A percentile compares a stretch with the other conserved stretches of the same genome.
Conservation (phyloP, 2,113 vertebrate genomes). For the Thalassoma bifasciatum region DNA sequence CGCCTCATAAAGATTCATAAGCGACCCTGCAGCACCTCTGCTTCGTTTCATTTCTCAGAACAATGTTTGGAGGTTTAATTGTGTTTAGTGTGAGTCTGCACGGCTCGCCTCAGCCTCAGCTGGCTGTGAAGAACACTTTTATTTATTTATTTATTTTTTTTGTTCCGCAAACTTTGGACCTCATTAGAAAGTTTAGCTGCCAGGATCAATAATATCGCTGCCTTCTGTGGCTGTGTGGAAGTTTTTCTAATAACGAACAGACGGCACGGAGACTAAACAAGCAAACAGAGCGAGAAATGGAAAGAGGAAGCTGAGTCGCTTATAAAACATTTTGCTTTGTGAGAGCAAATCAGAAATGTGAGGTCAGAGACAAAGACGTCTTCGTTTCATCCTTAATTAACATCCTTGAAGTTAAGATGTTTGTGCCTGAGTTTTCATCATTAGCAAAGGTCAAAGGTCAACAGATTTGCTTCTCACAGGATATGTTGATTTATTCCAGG, state of each 20-base stretch:
- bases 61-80: conserved; percentile 1
- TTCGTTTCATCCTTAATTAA: too few species aligned
- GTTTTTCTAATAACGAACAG: conserved; percentile 6
- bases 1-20: conserved; percentile 27
- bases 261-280: background rate
- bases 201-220: conserved; percentile 26
- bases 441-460: too few species aligned
- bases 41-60: background rate
- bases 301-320: background rate
- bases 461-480: too few species aligned
- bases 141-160: too few species aligned
- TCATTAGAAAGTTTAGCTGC: conserved; percentile 33
- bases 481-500: too few species aligned
- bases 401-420: too few species aligned
- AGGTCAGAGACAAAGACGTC: too few species aligned
- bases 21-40: background rate
- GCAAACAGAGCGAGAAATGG: background rate
- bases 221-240: conserved; percentile 9
- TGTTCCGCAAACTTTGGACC: conserved; percentile 34
- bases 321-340: background rate
- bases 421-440: too few species aligned
- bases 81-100: background rate
- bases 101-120: background rate
- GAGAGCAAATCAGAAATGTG: too few species aligned
- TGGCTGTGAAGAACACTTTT: background rate